These are phyloP conservation scores for Heliornis fulica DNA, from an alignment of 2,113 vertebrate species.

Conservation along the genomic window DNA sequence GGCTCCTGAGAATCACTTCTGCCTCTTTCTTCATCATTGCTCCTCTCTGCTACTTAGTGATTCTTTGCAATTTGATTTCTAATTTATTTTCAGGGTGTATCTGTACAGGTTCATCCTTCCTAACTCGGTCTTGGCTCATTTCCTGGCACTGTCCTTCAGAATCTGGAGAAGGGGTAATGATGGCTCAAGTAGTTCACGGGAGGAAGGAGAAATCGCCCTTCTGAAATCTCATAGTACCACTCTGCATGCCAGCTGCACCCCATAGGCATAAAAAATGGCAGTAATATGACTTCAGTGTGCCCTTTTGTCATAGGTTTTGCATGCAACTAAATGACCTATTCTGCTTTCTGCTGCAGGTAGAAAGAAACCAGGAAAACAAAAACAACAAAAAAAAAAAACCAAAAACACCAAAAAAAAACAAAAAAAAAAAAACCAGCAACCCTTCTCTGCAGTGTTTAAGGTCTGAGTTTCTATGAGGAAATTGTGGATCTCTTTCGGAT, in stretches of 20 bases:
- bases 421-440: background rate
- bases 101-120: background rate
- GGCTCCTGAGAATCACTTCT: background rate
- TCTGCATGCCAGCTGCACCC: background rate
- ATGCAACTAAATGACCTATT: background rate
- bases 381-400: background rate
- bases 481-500: background rate
- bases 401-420: too few relatives aligned
- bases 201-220: background rate
- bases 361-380: background rate
- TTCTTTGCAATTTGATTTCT: background rate
- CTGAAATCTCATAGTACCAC: background rate
- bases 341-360: background rate
- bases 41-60: background rate
- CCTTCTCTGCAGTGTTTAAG: background rate
- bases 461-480: background rate
- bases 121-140: background rate
- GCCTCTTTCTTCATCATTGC: background rate
- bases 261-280: background rate
- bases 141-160: background rate
- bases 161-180: background rate
- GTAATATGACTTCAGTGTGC: rapidly evolving
- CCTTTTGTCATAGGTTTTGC: background rate
- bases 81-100: background rate
- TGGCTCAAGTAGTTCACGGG: background rate